Evolutionary conservation across 2,888 invertebrate species (phyloP).

Genomic region (Schizotus pectinicornis): DNA sequence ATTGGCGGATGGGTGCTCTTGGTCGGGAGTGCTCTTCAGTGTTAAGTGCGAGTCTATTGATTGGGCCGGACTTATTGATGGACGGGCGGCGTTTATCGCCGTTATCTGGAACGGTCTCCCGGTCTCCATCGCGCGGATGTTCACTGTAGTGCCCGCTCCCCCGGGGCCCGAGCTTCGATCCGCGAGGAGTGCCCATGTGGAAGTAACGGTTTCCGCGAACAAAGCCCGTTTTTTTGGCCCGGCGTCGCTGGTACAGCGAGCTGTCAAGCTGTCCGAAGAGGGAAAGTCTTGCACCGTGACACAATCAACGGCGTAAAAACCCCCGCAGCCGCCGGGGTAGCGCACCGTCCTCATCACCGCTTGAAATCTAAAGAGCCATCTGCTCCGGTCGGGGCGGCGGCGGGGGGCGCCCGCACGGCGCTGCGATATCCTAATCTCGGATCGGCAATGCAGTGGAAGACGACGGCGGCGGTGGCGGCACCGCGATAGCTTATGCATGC

Average conservation of each 20-base stretch:
- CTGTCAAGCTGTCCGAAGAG: not conserved
- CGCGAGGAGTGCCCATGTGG: not conserved
- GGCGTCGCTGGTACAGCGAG: not conserved
- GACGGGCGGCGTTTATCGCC: too few relatives aligned
- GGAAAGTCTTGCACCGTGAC: slow-evolving; percentile 30
- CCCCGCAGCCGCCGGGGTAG: slow-evolving; percentile 19
- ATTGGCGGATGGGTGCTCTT: too few relatives aligned
- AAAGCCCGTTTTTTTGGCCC: slow-evolving; percentile 20
- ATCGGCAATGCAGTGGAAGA: slow-evolving; percentile 42
- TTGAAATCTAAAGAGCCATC: slow-evolving; percentile 64
- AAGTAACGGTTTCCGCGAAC: slow-evolving; percentile 27
- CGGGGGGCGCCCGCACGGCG: slow-evolving; percentile 52
- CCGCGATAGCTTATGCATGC: slow-evolving; percentile 55
- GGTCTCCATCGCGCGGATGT: too few relatives aligned
- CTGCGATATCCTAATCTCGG: slow-evolving; percentile 50
- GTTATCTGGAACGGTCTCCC: too few relatives aligned
- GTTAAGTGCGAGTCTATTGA: too few relatives aligned
- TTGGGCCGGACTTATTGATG: too few relatives aligned
- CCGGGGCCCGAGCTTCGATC: too few relatives aligned
- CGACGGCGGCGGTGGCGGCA: slow-evolving; percentile 36
- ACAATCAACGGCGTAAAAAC: slow-evolving; percentile 32
- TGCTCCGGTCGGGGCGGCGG: slow-evolving; percentile 41
- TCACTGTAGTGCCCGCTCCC: too few relatives aligned
- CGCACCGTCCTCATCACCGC: slow-evolving; percentile 58
- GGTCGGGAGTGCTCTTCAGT: too few relatives aligned